Percentiles rank a stretch among this genome's conserved stretches.
phyloP scores from a whole-genome alignment of 1,140 invertebrate genomes.

The Lysiphlebus fabarum region DNA sequence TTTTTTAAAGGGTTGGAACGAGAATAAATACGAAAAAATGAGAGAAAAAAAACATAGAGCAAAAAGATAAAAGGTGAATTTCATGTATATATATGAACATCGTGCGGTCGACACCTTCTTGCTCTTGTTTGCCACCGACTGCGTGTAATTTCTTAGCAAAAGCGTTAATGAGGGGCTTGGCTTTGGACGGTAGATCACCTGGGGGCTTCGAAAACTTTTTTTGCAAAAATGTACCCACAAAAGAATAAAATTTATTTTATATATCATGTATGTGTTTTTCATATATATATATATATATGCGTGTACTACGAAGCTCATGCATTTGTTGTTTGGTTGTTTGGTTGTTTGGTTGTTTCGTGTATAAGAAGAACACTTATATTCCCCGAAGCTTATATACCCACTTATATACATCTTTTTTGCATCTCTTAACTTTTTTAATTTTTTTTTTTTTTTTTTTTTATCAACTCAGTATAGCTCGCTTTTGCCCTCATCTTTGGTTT shows the following conservation, averaged over 20 bases:
- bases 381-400: too few species aligned
- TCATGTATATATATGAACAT: constrained; percentile 27
- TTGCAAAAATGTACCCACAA: background rate
- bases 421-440: constrained; percentile 5
- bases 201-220: constrained; percentile 21
- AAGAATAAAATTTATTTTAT: too few species aligned
- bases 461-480: constrained; percentile 5
- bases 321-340: too few species aligned
- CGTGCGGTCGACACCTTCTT: constrained; percentile 48
- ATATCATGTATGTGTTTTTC: too few species aligned
- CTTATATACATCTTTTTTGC: background rate
- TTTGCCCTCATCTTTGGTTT: constrained; percentile 14
- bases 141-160: constrained; percentile 56
- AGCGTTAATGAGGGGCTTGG: constrained; percentile 55
- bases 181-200: constrained; percentile 53
- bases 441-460: too few species aligned
- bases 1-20: constrained; percentile 10
- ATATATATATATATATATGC: too few species aligned
- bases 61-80: constrained; percentile 11
- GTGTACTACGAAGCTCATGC: too few species aligned
- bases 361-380: too few species aligned
- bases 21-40: constrained; percentile 24
- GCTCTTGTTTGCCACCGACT: constrained; percentile 54
- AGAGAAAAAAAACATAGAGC: constrained; percentile 27
- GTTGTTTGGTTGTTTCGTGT: too few species aligned